Base-by-base conservation (phyloP, 2,888 invertebrate species). In the Pristionchus fissidentatus region DNA sequence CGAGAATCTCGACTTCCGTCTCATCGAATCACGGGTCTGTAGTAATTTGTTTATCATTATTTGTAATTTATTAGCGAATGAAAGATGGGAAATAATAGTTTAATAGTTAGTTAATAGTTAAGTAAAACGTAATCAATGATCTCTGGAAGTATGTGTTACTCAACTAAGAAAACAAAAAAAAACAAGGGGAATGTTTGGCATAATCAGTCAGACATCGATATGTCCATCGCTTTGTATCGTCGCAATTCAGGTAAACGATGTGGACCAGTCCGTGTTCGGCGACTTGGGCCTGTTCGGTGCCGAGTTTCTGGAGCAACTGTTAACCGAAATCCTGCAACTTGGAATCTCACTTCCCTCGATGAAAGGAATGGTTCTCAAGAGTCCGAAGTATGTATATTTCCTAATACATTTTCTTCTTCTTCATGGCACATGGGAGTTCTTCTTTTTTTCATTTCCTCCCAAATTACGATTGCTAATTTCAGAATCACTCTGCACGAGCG, bases 261-360 rank as follows among this genome's bases (percentile, higher is more conserved):
- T 92, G 10, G 92, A 92, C 55, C 91, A 91, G 60, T 86, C 88
- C 4, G 90, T 90, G 1, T 92, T 92, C 80, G 90, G 88, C 22
- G 92, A 92, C 87, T 84, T 92, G 38, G 92, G 92, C n/a, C 84
- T 92, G 7, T 92, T 92, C 77, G 91, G 92, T n/a, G 92, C 92
- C 0, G 92, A 92, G 83, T 92, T 92, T 82, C 82, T 92, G 13
- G 92, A 92, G 62, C 89, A 92, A 62, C 83, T 92, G 57, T 86
- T 92, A 49, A 92, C 91, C 22, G 91, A 92, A 84, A 92, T 92
- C 22, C 87, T 92, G 35, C 91, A 92, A 83, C 87, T 91, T 86
- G 92, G 92, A 32, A 87, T 92, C 19, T 85, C 88, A 8, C 83
- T 92, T 84, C 92, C 92, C 3, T 88, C 92, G 35, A 90, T 92